These are phyloP conservation scores for Chelon labrosus DNA, from an alignment of 2,797 vertebrate species.

Conservation along the genomic window DNA sequence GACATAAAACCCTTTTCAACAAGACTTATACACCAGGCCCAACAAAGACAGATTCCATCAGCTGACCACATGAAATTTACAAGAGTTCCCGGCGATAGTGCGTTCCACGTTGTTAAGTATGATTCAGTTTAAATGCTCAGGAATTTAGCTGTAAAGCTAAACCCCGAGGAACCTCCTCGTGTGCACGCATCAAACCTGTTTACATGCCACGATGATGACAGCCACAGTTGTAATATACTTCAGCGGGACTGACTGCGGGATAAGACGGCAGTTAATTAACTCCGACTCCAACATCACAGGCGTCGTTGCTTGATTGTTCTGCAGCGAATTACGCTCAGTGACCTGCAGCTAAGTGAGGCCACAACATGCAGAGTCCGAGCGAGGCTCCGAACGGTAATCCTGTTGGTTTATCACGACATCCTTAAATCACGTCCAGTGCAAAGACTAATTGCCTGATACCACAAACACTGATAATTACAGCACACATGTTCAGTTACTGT, in stretches of 20 bases:
- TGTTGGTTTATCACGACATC: conserved; percentile 35
- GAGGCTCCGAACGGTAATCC: conserved; percentile 56
- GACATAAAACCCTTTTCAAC: conserved; percentile 73
- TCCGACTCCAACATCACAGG: conserved; percentile 58
- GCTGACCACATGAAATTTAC: conserved; percentile 58
- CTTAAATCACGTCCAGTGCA: conserved; percentile 30
- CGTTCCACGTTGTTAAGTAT: conserved; percentile 61
- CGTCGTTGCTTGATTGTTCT: conserved; percentile 57
- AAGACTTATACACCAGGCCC: conserved; percentile 59
- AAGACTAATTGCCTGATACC: conserved; percentile 13
- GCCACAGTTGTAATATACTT: conserved; percentile 48
- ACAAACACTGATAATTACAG: conserved; percentile 1
- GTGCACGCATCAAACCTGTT: conserved; percentile 56
- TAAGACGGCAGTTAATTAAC: conserved; percentile 60
- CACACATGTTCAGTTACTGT: neutral
- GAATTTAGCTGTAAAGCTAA: conserved; percentile 51
- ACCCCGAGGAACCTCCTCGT: conserved; percentile 2
- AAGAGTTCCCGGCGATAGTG: conserved; percentile 20
- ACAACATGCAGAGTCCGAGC: conserved; percentile 29
- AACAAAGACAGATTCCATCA: conserved; percentile 65
- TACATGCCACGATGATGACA: conserved; percentile 40
- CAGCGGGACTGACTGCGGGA: conserved; percentile 33
- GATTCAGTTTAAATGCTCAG: conserved; percentile 48
- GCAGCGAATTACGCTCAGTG: conserved; percentile 50
- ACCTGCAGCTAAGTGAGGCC: conserved; percentile 64